phyloP scores from a whole-genome alignment of 2,113 vertebrate genomes.

The Indicator indicator region DNA sequence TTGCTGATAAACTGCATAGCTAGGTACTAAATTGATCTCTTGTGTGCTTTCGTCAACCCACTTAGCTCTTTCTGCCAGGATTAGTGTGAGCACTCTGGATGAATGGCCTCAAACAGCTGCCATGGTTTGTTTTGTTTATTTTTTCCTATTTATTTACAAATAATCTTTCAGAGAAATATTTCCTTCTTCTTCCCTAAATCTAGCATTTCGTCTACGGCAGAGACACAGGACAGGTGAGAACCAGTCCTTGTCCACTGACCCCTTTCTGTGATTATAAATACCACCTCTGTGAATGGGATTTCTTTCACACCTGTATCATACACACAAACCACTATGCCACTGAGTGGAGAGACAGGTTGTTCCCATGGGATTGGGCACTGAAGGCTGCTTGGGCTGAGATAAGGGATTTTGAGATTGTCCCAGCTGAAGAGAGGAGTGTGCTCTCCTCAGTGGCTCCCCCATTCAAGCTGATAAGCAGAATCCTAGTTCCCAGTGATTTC shows the following conservation, averaged over 20 bases:
- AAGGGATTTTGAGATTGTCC: background rate
- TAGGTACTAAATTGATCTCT: background rate
- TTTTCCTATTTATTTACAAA: constrained; percentile 51
- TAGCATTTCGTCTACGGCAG: constrained; percentile 72
- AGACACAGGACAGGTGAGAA: constrained; percentile 73
- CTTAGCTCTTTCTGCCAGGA: constrained; percentile 12
- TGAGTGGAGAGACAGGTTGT: background rate
- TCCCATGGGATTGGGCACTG: background rate
- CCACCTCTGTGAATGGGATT: background rate
- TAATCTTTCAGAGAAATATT: constrained; percentile 68
- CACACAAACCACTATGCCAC: background rate
- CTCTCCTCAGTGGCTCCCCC: background rate
- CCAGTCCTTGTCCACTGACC: constrained; percentile 68
- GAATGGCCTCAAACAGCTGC: background rate
- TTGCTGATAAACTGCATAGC: background rate
- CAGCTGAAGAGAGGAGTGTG: background rate
- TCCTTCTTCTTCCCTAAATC: constrained; percentile 72
- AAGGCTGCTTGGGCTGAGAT: background rate
- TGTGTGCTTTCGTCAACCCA: background rate
- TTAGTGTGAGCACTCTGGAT: background rate
- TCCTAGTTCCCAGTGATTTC: background rate
- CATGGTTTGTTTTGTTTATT: background rate
- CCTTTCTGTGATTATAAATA: constrained; percentile 40
- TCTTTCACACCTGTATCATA: background rate
- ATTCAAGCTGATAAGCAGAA: background rate